Base-by-base conservation (phyloP, 2,113 vertebrate genomes). In the Perognathus longimembris region DNA sequence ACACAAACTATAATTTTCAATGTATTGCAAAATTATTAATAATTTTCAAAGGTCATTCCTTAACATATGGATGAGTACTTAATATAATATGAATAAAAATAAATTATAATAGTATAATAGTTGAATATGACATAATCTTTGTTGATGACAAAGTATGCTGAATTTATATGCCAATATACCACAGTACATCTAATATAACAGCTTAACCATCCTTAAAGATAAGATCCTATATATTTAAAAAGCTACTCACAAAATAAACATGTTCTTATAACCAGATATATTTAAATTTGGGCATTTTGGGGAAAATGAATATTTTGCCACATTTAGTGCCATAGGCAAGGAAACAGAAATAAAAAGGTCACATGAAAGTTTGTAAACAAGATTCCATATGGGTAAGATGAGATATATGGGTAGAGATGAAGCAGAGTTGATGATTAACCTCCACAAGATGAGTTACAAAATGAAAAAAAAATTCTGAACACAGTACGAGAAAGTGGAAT, bases 181-280 rank as follows among this genome's bases (percentile, higher is more conserved):
- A 86, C 3, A 71, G 24, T 24, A 24, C 22, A 70, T 64, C 86
- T 76, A 7, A 59, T 91, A 21, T 69, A 88, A 86, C 1, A 94
- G 20, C 61, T 80, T 66, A 91, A 94, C 45, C 40, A 91, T 42
- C 22, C 32, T 92, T 85, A 85, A 93, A 85, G 63, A 17, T 59
- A 81, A 34, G 80, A 93, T 54, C 12, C n/a, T 36, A 88, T 45
- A 74, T 0, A 54, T 24, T n/a, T 61, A 63, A 61, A 84, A 54
- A 71, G 36, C 40, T 76, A 88, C 9, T 91, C 69, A 77, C 12
- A 95, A 81, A 89, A 95, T 80, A 93, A 92, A 91, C 26, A 91
- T 79, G 42, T 83, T 88, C 22, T 94, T 59, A 54, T 34, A 91
- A 42, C 22, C 22, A 85, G 17, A 79, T n/a, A 89, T 90, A 81